Base-by-base conservation (phyloP, 2,797 vertebrate genomes). In the Austrolebias charrua region DNA sequence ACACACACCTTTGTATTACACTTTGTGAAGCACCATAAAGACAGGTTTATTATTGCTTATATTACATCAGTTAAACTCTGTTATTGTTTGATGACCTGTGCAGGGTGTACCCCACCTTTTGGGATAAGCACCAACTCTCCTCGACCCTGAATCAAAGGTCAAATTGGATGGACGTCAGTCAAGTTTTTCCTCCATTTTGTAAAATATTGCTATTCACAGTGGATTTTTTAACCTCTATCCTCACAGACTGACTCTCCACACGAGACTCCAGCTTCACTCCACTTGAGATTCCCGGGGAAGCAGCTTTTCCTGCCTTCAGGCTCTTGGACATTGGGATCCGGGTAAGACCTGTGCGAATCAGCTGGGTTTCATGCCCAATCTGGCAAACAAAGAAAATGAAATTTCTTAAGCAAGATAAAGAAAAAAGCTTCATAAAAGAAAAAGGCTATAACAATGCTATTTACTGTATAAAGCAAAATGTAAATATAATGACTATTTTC, bases 251-350 rank as follows among this genome's bases (percentile, higher is more conserved):
- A 94, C 92, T 95, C 85, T 98, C 97, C 60, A 94, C 89, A 79
- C 95, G 94, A 86, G 95, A 92, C 91, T 98, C 96, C 86, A 94
- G 88, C 92, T 95, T 98, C 92, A 95, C 81, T 89, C 94, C 93
- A 89, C 94, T 91, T 72, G 95, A 92, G 89, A 95, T 92, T 90
- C 95, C 96, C 80, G 94, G 81, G 71, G 94, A 93, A 80, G 95
- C 90, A 70, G 95, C 84, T 91, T 99, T 99, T 79, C 96, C 96
- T 40, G 95, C 95, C 94, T 99, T 99, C 93, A 98, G 95, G 91
- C 95, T 96, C 93, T 98, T 98, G 89, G 97, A 97, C 94, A 99
- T 95, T 80, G 98, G 98, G 93, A 99, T 99, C 88, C 97, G 96
- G 77, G 96, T 98, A 78, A 94, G 92, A 66, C 95, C 89, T 85